Evolutionary conservation across 2,113 vertebrate species (phyloP).

Genomic region (Trogon surrucura): DNA sequence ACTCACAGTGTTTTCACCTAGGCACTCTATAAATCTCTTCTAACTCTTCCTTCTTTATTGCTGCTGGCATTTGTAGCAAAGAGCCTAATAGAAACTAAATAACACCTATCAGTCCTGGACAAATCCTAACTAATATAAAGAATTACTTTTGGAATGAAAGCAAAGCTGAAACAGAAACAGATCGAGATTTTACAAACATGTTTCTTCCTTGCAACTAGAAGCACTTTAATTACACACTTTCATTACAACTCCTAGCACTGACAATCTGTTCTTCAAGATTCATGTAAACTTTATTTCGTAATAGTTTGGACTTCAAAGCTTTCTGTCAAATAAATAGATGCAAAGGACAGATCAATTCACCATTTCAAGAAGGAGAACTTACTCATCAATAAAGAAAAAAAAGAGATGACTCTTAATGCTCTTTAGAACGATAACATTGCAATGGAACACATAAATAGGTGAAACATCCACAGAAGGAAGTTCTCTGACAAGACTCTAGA

Average conservation of each 20-base stretch:
- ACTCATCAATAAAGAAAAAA: background rate
- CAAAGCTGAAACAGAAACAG: background rate
- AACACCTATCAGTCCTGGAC: background rate
- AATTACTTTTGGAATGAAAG: background rate
- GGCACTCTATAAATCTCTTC: background rate
- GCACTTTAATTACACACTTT: background rate
- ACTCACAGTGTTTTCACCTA: background rate
- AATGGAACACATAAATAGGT: fast-evolving
- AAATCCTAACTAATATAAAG: background rate
- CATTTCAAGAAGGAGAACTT: background rate
- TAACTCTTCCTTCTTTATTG: background rate
- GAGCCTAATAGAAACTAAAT: background rate
- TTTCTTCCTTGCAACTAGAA: background rate
- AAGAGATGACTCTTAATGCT: background rate
- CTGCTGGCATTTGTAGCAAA: background rate
- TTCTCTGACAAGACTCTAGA: background rate
- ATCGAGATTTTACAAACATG: background rate
- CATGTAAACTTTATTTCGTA: background rate
- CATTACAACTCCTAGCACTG: background rate
- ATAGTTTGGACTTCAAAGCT: background rate
- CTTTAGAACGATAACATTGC: background rate
- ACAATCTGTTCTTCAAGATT: background rate
- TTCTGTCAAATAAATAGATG: background rate
- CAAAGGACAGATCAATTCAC: background rate
- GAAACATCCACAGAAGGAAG: background rate